Base-by-base conservation (phyloP, 1,140 invertebrate genomes). In the Drepana arcuata region DNA sequence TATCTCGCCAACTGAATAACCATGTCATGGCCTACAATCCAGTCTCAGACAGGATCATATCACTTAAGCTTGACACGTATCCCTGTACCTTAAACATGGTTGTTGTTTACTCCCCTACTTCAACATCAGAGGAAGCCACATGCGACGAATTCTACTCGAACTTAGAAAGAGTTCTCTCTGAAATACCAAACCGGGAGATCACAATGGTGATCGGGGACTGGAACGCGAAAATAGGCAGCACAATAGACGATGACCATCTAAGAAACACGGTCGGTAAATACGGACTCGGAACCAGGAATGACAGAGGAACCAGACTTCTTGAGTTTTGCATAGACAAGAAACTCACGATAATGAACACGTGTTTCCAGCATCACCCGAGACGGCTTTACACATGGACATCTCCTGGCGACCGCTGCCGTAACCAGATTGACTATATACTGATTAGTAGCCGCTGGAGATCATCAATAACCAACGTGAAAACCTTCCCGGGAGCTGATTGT, bases 361-460 rank as follows among this genome's bases (percentile, higher is more conserved):
- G 3, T n/a, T 54, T 54, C 10, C 27, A 48, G 18, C 38, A 62
- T 25, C 49, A 52, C 21, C 21, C 34, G 6, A 34, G 31, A 29
- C 34, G 41, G 18, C 33, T 40, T 12, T 47, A 51, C 16, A 39
- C 34, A 14, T 39, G 41, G 43, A 40, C 12, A 36, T 37, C 25
- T 25, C 41, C 29, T 18, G 10, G 18, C 18, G 18, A 21, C 18
- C 18, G n/a, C n/a, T n/a, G n/a, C n/a, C n/a, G n/a, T n/a, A n/a
- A n/a, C n/a, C n/a, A n/a, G n/a, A n/a, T n/a, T n/a, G n/a, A n/a
- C n/a, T n/a, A n/a, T n/a, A n/a, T n/a, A n/a, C n/a, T n/a, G n/a
- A n/a, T n/a, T n/a, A n/a, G n/a, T n/a, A n/a, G n/a, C 18, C 18
- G 18, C 18, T 21, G 18, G 4, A 21, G 9, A 21, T 21, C 18